Conservation (phyloP, 2,113 vertebrate genomes). For the Pseudolaguvia tuberculata region DNA sequence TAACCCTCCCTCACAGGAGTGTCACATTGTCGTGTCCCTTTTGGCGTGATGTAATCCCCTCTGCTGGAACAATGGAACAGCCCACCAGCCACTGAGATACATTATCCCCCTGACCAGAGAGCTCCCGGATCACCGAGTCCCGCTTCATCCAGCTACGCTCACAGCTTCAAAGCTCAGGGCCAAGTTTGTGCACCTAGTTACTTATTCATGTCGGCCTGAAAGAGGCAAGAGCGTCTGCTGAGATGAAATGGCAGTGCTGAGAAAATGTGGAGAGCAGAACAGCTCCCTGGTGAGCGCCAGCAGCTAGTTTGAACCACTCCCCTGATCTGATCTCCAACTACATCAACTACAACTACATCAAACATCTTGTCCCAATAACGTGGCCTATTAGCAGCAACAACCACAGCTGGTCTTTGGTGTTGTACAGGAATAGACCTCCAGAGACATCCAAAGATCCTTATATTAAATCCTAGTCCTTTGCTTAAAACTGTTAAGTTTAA, state of each 20-base stretch:
- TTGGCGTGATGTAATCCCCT: constrained; percentile 75
- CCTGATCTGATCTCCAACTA: constrained; percentile 33
- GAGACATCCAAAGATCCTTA: background rate
- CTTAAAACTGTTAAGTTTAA: background rate
- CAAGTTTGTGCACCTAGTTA: constrained; percentile 24
- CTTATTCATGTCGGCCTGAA: constrained; percentile 46
- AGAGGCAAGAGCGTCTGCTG: constrained; percentile 32
- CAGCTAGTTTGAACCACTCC: constrained; percentile 21
- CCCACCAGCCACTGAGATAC: constrained; percentile 61
- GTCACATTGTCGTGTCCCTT: constrained; percentile 71
- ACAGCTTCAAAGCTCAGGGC: constrained; percentile 41
- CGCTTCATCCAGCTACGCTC: constrained; percentile 41
- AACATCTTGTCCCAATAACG: constrained; percentile 46
- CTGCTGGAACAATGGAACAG: constrained; percentile 67
- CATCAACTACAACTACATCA: constrained; percentile 45
- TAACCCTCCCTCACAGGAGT: constrained; percentile 66
- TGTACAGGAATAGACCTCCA: background rate
- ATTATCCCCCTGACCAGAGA: constrained; percentile 67
- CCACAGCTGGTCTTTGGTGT: constrained; percentile 38
- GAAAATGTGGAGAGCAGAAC: constrained; percentile 42
- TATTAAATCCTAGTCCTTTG: background rate
- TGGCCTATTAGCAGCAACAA: constrained; percentile 37
- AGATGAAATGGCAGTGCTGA: constrained; percentile 41
- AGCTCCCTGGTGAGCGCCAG: constrained; percentile 43
- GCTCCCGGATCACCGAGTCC: constrained; percentile 38